Evolutionary conservation across 92 coral and sea anemone genomes (phyloP), one percentile per base, ranked within the genome.

Genomic region (Phymanthus crucifer): DNA sequence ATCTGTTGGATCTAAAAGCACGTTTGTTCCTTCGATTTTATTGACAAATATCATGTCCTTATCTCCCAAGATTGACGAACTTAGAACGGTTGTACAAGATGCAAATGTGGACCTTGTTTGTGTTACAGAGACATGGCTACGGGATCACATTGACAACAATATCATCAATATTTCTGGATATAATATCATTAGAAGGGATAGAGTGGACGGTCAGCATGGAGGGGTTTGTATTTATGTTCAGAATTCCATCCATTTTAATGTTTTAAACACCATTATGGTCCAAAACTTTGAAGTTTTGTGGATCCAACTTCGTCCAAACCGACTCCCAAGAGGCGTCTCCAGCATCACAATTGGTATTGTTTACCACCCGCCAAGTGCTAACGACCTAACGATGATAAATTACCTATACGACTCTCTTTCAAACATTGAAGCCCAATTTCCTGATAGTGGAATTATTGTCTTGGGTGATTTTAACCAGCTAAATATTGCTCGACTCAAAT

Each of bases 331-430:
- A 21, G 57, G 57, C 18, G 17, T 48, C 0, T 8, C 57, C 3
- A 48, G 57, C 2, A 48, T 48, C 3, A 19, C 1, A 4, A 19
- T 48, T 19, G 57, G 21, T 8, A 48, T 3, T 48, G 1, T 48
- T 48, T 48, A 48, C 57, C 57, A 48, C 17, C 57, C 57, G n/a
- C 57, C 18, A 48, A 48, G 21, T 13, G 57, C n/a, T 21, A 48
- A 48, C 12, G 57, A 38, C 11, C 50, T 36, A 0, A 56, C 50
- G 68, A 68, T 75, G 18, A 26, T 47, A 19, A 67, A 75, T 48
- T 85, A 84, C 57, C 74, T 84, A 58, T 57, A 27, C 66, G 80
- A 78, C 57, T 78, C 88, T 5, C 12, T 72, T 61, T 67, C 72
- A 27, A 67, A 67, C 2, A 67, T 67, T 34, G 26, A 67, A 67